Evolutionary conservation across 2,888 invertebrate genomes (phyloP).

Genomic region (Myathropa florea): DNA sequence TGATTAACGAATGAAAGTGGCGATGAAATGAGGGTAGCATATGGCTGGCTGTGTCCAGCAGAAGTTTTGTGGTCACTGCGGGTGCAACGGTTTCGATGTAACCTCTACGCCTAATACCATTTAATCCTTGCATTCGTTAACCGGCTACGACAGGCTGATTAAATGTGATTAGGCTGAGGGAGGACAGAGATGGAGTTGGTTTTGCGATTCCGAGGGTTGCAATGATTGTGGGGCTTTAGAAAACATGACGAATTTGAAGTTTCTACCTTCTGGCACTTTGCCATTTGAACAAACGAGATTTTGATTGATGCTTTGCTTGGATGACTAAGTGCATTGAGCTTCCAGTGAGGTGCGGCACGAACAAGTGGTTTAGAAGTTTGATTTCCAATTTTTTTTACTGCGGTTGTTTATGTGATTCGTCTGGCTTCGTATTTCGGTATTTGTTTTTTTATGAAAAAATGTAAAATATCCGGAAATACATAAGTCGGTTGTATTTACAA

Average conservation of each 20-base stretch:
- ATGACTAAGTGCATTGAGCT: background rate
- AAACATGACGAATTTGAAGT: conserved; percentile 65
- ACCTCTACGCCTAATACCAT: conserved; percentile 53
- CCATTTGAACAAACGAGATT: conserved; percentile 48
- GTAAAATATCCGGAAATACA: too few relatives aligned
- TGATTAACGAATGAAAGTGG: conserved; percentile 68
- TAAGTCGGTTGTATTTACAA: too few relatives aligned
- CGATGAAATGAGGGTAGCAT: conserved; percentile 69
- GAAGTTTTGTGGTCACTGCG: conserved; percentile 66
- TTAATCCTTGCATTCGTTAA: conserved; percentile 70
- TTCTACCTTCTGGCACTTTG: conserved; percentile 46
- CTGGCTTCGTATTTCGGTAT: background rate
- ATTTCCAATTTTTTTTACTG: background rate
- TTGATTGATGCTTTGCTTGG: conserved; percentile 55
- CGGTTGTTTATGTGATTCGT: background rate
- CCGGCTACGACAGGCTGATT: conserved; percentile 62
- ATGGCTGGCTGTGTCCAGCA: conserved; percentile 63
- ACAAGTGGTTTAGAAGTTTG: background rate
- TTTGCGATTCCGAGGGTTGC: background rate
- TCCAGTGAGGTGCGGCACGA: background rate
- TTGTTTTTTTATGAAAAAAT: too few relatives aligned
- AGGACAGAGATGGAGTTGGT: background rate
- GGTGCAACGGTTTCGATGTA: conserved; percentile 48
- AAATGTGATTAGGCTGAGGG: conserved; percentile 57
- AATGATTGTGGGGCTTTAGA: conserved; percentile 39